These are phyloP conservation scores for Drosophila austrosaltans DNA, from an alignment of 2,888 invertebrate species.

Conservation along the genomic window DNA sequence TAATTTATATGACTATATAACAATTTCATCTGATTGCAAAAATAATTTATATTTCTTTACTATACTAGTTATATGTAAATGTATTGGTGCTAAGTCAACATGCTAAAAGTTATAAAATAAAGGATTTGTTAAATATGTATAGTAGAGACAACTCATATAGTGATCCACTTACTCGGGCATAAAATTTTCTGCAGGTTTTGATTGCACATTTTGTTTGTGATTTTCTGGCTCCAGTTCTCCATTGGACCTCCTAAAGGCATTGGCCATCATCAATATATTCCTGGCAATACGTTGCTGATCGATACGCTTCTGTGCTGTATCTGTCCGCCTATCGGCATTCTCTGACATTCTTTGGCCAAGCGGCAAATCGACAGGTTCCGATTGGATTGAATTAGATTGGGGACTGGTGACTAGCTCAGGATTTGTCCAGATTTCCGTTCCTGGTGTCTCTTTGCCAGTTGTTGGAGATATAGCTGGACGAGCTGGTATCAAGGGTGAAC, in stretches of 20 bases:
- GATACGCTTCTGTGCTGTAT: constrained; percentile 87
- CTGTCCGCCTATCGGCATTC: constrained; percentile 84
- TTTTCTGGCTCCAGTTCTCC: constrained; percentile 35
- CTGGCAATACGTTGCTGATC: constrained; percentile 87
- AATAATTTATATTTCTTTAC: constrained; percentile 16
- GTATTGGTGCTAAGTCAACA: constrained; percentile 35
- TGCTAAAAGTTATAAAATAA: constrained; percentile 19
- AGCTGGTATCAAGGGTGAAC: constrained; percentile 92
- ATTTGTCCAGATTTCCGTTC: constrained; percentile 90
- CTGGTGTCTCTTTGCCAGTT: constrained; percentile 81
- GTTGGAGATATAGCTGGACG: constrained; percentile 89
- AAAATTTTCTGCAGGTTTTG: constrained; percentile 33
- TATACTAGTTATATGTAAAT: not conserved
- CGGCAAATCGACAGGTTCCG: not conserved
- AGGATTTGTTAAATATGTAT: no score
- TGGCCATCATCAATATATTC: constrained; percentile 83
- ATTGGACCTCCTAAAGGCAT: constrained; percentile 68
- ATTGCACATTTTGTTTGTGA: constrained; percentile 32
- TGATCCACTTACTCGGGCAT: constrained; percentile 45
- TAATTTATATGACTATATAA: constrained; percentile 3
- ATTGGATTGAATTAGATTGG: constrained; percentile 17
- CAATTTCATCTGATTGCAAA: constrained; percentile 31
- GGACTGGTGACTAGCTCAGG: constrained; percentile 82
- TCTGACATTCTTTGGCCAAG: constrained; percentile 42
- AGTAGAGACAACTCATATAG: not conserved